Percentiles rank a stretch among this genome's conserved stretches.
phyloP scores from a whole-genome alignment of 2,797 vertebrate species.

The Loriculus beryllinus region DNA sequence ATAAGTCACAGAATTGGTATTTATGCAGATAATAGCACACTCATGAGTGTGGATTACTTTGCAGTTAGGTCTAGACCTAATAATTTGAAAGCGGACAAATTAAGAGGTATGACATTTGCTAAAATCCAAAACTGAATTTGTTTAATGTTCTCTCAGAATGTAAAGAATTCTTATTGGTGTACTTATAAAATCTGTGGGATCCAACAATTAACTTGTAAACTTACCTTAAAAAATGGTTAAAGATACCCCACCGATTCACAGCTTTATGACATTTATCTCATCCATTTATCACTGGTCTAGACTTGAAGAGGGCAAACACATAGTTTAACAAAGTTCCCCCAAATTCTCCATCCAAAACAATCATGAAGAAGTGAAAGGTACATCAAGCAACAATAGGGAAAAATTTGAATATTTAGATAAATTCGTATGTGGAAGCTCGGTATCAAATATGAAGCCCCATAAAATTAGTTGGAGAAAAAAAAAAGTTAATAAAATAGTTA shows the following conservation, averaged over 20 bases:
- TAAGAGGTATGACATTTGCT: neutral
- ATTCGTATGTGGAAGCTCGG: neutral
- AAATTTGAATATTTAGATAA: neutral
- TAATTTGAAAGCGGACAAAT: conserved; percentile 12
- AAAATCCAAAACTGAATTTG: neutral
- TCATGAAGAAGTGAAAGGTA: neutral
- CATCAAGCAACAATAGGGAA: neutral
- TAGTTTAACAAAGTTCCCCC: neutral
- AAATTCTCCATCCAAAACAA: neutral
- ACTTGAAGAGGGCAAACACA: neutral
- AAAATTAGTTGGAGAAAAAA: neutral
- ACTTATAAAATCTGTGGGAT: neutral
- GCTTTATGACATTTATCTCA: neutral
- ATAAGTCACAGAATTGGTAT: neutral
- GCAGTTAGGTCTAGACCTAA: conserved; percentile 17
- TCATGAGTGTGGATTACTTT: conserved; percentile 50
- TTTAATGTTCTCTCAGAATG: neutral
- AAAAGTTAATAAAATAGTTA: neutral
- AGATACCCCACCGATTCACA: neutral
- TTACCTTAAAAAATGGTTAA: neutral
- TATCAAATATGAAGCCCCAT: neutral
- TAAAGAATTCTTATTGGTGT: neutral
- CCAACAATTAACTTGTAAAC: neutral
- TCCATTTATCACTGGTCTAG: neutral
- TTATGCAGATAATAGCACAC: neutral